Evolutionary conservation across 1,140 invertebrate species (phyloP).

Genomic region (Bombus sylvicola): DNA sequence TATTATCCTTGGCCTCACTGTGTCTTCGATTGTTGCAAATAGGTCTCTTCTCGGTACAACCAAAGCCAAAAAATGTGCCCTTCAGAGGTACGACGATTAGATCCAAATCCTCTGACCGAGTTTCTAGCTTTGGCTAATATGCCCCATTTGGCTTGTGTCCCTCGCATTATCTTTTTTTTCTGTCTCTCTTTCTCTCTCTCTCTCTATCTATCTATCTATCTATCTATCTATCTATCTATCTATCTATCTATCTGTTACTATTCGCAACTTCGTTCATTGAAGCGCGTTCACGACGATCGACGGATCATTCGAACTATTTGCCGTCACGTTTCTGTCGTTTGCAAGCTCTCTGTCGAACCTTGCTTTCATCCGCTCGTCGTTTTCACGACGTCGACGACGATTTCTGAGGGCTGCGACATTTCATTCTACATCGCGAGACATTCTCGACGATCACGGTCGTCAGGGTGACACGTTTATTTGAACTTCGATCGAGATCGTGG

Average conservation of each 20-base stretch:
- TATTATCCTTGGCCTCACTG: conserved; percentile 67
- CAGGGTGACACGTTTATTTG: neutral
- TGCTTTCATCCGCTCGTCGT: conserved; percentile 52
- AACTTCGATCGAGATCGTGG: neutral
- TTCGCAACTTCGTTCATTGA: neutral
- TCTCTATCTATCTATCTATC: neutral
- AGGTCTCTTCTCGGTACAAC: conserved; percentile 78
- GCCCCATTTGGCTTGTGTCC: conserved; percentile 60
- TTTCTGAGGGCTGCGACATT: conserved; percentile 54
- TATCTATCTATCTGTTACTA: neutral
- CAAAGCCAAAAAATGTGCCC: conserved; percentile 79
- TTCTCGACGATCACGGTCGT: neutral
- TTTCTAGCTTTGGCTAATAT: conserved; percentile 69
- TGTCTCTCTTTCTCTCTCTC: neutral
- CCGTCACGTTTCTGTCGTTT: neutral
- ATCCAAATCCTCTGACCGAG: conserved; percentile 59
- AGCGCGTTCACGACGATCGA: neutral
- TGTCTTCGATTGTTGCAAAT: conserved; percentile 77
- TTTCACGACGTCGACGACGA: conserved; percentile 58
- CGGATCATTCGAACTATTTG: neutral
- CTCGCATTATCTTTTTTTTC: conserved; percentile 35
- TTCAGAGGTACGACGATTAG: conserved; percentile 77
- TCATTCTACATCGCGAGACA: neutral
- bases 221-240: neutral
- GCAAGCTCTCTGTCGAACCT: conserved; percentile 23